Conservation (phyloP, 2,888 invertebrate genomes). For the Griposia aprilina region DNA sequence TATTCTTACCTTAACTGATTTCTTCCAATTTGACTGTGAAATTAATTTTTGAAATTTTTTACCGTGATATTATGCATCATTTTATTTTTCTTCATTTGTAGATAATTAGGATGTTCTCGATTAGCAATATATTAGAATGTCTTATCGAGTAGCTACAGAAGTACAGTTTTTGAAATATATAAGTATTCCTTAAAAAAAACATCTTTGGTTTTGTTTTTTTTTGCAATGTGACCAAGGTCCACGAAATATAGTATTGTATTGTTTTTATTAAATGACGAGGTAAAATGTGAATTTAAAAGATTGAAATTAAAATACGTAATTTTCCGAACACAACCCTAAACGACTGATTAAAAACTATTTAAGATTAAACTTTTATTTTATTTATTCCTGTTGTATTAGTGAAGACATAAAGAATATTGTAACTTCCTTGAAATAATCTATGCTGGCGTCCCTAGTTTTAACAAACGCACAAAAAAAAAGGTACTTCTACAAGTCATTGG, state of each 20-base stretch:
- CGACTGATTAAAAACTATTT: conserved; percentile 72
- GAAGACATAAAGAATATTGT: conserved; percentile 25
- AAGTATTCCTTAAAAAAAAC: neutral
- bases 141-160: neutral
- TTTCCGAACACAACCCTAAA: conserved; percentile 63
- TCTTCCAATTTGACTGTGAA: neutral
- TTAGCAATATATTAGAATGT: neutral
- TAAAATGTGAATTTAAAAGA: conserved; percentile 19
- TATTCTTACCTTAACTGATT: neutral
- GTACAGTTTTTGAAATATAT: neutral
- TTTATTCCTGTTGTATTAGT: conserved; percentile 62
- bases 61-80: too few relatives aligned
- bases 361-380: conserved; percentile 63
- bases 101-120: neutral
- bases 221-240: neutral
- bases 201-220: neutral
- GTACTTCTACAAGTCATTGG: conserved; percentile 1
- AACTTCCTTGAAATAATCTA: neutral
- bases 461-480: conserved; percentile 31
- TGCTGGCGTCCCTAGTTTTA: conserved; percentile 35
- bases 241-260: neutral
- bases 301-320: conserved; percentile 56
- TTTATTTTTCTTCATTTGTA: neutral
- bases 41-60: neutral
- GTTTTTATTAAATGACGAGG: neutral